Percentiles rank a stretch among this genome's conserved stretches.
phyloP scores from a whole-genome alignment of 2,113 vertebrate species.

The Spea bombifrons region DNA sequence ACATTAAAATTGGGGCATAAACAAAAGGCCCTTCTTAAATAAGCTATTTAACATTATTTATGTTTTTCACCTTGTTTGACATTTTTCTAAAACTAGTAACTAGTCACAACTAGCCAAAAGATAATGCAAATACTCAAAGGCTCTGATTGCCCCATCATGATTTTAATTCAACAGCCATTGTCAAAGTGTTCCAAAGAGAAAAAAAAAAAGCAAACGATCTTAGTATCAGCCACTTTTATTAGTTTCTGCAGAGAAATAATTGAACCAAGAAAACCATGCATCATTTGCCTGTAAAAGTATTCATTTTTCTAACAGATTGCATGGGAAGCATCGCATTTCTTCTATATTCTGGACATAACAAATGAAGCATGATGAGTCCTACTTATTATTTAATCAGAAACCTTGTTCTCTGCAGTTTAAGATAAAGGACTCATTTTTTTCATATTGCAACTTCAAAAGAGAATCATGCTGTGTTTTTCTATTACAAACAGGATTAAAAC shows the following conservation, averaged over 20 bases:
- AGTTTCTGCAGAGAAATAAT: conserved; percentile 38
- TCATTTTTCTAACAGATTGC: conserved; percentile 42
- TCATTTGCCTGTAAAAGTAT: conserved; percentile 43
- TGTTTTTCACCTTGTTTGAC: too few relatives aligned
- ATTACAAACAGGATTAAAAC: conserved; percentile 63
- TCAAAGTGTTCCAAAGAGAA: conserved; percentile 11
- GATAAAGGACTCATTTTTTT: conserved; percentile 54
- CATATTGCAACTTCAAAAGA: conserved; percentile 56
- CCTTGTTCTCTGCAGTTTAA: conserved; percentile 50
- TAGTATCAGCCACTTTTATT: conserved; percentile 37
- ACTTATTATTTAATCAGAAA: conserved; percentile 51
- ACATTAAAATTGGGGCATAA: too few relatives aligned
- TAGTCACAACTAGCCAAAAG: neutral
- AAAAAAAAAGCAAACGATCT: conserved; percentile 33
- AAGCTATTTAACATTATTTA: too few relatives aligned
- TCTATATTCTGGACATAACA: conserved; percentile 50
- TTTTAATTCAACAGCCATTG: conserved; percentile 33
- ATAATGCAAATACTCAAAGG: conserved; percentile 11
- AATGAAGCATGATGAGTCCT: conserved; percentile 49
- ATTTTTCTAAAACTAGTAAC: neutral
- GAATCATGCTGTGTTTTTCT: conserved; percentile 46
- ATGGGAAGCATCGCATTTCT: conserved; percentile 37
- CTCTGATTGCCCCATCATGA: conserved; percentile 20
- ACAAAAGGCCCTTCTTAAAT: too few relatives aligned
- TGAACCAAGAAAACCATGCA: conserved; percentile 45